phyloP scores from a whole-genome alignment of 2,113 vertebrate genomes.

The Erythrocercus mccallii region DNA sequence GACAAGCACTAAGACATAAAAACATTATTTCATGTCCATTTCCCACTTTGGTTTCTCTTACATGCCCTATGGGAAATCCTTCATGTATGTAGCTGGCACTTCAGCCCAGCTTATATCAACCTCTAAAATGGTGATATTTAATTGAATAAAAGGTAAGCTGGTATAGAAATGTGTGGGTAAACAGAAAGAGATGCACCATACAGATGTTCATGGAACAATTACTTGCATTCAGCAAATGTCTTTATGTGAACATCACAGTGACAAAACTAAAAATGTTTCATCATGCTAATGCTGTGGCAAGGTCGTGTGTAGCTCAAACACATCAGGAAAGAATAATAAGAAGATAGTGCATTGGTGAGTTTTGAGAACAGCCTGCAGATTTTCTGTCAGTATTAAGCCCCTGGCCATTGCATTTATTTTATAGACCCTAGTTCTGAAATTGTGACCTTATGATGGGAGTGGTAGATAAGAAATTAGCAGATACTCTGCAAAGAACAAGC shows the following conservation, averaged over 20 bases:
- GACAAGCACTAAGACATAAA: background rate
- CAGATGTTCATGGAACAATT: background rate
- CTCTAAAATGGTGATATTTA: background rate
- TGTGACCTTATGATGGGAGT: background rate
- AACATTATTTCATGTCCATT: rapidly evolving
- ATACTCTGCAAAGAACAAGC: background rate
- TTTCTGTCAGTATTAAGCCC: background rate
- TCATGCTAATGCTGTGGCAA: background rate
- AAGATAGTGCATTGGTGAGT: background rate
- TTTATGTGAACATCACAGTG: background rate
- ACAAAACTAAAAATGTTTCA: background rate
- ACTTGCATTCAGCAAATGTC: background rate
- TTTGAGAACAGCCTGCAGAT: background rate
- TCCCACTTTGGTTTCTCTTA: background rate
- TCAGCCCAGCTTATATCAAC: no score
- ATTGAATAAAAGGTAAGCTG: background rate
- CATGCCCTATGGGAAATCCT: background rate
- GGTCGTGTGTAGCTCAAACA: background rate
- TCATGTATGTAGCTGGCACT: background rate
- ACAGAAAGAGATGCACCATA: background rate
- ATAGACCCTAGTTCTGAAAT: background rate
- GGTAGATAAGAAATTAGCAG: background rate
- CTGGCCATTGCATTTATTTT: background rate
- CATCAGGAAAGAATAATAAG: background rate
- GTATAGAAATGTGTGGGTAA: background rate